A percentile compares a stretch with the other conserved stretches of the same genome.
Evolutionary conservation across 2,113 vertebrate genomes (phyloP).

Genomic region (Andinoacara biseriatus): DNA sequence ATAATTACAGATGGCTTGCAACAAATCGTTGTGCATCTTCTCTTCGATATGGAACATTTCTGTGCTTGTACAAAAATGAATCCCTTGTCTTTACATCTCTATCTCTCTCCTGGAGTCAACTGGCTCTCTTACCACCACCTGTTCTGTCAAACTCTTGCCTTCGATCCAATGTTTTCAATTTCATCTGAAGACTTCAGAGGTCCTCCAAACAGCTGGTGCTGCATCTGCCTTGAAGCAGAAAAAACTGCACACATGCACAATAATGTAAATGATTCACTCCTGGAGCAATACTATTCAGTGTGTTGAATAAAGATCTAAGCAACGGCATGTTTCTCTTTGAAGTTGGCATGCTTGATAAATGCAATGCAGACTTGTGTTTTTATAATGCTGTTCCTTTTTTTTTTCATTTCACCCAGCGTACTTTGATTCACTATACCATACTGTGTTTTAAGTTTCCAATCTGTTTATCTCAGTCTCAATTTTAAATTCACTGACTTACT

Average conservation of each 20-base stretch:
- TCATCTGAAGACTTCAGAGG: constrained; percentile 62
- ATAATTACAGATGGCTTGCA: constrained; percentile 15
- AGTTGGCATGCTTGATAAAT: constrained; percentile 35
- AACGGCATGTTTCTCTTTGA: constrained; percentile 23
- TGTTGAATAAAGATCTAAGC: constrained; percentile 33
- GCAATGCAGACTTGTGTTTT: constrained; percentile 1
- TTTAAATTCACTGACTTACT: constrained; percentile 40
- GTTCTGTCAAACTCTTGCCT: constrained; percentile 58
- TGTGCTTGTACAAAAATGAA: neutral
- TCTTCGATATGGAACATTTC: constrained; percentile 9
- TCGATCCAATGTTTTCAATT: constrained; percentile 41
- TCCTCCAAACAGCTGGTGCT: constrained; percentile 65
- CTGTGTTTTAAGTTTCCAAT: neutral
- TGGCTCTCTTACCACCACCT: constrained; percentile 50
- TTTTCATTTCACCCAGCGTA: neutral
- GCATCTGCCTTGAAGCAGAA: constrained; percentile 52
- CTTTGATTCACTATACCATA: neutral
- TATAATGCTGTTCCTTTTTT: neutral
- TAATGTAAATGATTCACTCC: constrained; percentile 35
- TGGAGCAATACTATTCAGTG: constrained; percentile 13
- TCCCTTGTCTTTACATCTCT: constrained; percentile 33
- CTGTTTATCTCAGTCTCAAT: neutral
- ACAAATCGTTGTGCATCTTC: constrained; percentile 5
- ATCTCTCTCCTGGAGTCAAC: constrained; percentile 33
- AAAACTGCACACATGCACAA: constrained; percentile 42